Base-by-base conservation (phyloP, 2,797 vertebrate species). In the Peromyscus eremicus region DNA sequence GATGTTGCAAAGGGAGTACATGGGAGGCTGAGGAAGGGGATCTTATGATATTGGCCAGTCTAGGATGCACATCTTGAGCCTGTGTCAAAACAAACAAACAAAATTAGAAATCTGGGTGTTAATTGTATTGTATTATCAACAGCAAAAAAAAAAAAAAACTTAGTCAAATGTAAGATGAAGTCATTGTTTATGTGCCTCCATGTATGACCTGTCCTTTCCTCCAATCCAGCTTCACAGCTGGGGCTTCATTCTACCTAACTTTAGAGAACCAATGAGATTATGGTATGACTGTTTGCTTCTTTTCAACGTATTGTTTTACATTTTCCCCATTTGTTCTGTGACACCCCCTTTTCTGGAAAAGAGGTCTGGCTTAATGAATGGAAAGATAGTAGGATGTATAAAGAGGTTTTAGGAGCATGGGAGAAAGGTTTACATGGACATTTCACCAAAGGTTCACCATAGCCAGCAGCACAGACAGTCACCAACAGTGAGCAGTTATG, bases 401-500 rank as follows among this genome's bases (percentile, higher is more conserved):
- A 82, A 23, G 27, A n/a, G 13, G 79, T 49, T 52, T 70, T 46
- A 46, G 68, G 32, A 37, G 64, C 4, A 11, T 0, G 16, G 37
- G 1, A 19, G 32, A 32, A 73, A 52, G 34, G 19, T 81, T 71
- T 68, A 40, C 34, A 32, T 2, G 55, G 49, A 40, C 3, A 40
- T 52, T 34, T 29, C 71, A n/a, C 80, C 27, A n/a, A 12, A 16
- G 52, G 14, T 8, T 37, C 64, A 34, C 1, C 0, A 4, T 0
- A 46, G n/a, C 7, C 64, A 9, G 11, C 9, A 17, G 1, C n/a
- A 2, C 5, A 16, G 32, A 10, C 12, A 2, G 14, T n/a, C 60
- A 43, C 71, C 0, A 46, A 13, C 3, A 4, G 27, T 5, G 25
- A 40, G 6, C 3, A 52, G 6, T 4, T 4, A 5, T 2, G 19